A percentile compares a stretch with the other conserved stretches of the same genome.
phyloP scores from a whole-genome alignment of 2,113 vertebrate genomes.

The Nyctibius bracteatus region DNA sequence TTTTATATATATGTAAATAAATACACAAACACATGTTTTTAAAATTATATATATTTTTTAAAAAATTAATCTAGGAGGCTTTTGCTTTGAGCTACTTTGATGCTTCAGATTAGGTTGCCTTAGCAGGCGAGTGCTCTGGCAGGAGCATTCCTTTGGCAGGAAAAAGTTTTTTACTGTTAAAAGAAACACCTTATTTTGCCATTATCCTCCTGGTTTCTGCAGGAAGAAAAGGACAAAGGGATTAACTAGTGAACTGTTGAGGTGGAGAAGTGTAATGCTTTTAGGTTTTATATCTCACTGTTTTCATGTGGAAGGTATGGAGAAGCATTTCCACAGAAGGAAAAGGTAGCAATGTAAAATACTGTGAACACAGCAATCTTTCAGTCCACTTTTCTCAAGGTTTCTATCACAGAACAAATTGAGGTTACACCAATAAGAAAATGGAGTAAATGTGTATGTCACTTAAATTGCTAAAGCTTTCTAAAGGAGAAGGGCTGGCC shows the following conservation, averaged over 20 bases:
- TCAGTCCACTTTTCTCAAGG: background rate
- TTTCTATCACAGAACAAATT: background rate
- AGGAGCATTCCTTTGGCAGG: background rate
- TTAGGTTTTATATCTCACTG: background rate
- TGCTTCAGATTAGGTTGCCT: background rate
- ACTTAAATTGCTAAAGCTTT: background rate
- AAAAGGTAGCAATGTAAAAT: background rate
- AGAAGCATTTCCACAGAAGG: background rate
- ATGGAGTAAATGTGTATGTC: rapidly evolving
- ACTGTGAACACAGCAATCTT: background rate
- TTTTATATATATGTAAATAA: background rate
- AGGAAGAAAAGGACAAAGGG: background rate
- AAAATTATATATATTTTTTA: background rate
- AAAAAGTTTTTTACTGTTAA: background rate
- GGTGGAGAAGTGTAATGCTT: background rate
- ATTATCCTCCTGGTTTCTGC: background rate
- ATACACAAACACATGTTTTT: background rate
- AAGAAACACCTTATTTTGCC: background rate
- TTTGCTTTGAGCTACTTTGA: background rate
- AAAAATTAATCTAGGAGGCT: background rate
- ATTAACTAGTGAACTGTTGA: background rate
- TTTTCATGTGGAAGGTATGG: background rate
- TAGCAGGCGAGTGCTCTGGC: background rate
- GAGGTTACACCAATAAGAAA: background rate
- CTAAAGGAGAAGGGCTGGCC: background rate